Base-by-base conservation (phyloP, 2,888 invertebrate genomes). In the Torymus texanus region DNA sequence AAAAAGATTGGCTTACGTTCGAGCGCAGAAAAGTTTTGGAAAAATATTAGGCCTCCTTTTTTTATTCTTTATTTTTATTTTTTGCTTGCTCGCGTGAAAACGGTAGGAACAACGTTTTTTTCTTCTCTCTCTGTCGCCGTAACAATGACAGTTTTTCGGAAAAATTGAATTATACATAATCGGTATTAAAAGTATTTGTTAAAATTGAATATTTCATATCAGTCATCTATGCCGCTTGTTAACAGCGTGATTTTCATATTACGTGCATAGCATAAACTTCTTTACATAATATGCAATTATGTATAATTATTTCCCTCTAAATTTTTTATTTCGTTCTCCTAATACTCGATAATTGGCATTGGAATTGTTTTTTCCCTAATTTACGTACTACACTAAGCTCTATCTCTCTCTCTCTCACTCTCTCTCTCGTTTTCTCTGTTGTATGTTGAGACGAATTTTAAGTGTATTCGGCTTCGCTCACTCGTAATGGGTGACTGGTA, bases 101-200 rank as follows among this genome's bases (percentile, higher is more conserved):
- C 58, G 53, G 66, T 81, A 78, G 78, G 81, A 78, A 78, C 81
- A 80, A 70, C 59, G 58, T 66, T 66, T 75, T 75, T 72, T 67
- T 78, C 50, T 66, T 70, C 71, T 72, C 62, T 78, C 50, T 67
- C 18, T 72, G 67, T 11, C 75, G 67, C 24, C 14, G 55, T 65
- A 41, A 16, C 66, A 18, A 11, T 18, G 41, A 74, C 41, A 61
- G 11, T 8, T 61, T 2, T 24, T 18, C 53, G 53, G 29, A 75
- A 58, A 75, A n/a, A 18, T 16, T 4, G 18, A 55, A 74, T 74
- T 41, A 75, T 61, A 74, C 66, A 59, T 24, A 59, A 21, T 75
- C 59, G 53, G 21, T 41, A 55, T 62, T 56, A 24, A 61, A 71
- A 62, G 50, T 63, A 50, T 63, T 16, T n/a, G 3, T n/a, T 8